Base-by-base conservation (phyloP, 2,113 vertebrate genomes). In the Corythornis vintsioides region DNA sequence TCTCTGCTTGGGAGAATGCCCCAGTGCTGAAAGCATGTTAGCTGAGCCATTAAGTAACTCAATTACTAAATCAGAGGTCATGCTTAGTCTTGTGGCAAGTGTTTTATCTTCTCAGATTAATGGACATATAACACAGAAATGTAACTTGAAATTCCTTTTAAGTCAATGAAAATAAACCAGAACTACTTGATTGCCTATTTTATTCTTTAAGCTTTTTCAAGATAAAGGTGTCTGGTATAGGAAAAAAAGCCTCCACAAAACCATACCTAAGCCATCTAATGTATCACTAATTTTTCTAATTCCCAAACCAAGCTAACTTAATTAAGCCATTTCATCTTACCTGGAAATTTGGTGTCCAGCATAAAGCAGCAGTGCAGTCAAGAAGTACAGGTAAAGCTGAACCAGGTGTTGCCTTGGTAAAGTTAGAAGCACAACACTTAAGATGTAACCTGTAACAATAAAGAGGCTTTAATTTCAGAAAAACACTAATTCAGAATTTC, bases 291-390 rank as follows among this genome's bases (percentile, higher is more conserved):
- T 33, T 80, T 66, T 73, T 56, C 10, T 33, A 55, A 80, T 71
- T 76, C 57, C 26, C 52, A 89, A 80, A 60, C 15, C 38, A 87
- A 88, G 29, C 9, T 56, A 65, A 33, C 16, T 61, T 74, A 74
- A 59, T 16, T 10, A 64, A 91, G 24, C 25, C 16, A 47, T 56
- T 80, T 78, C 57, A 76, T 75, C 97, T 97, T 97, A 99, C 99
- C 99, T 99, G 94, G 99, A 99, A 88, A 99, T 98, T 97, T 99
- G 99, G 97, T 99, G 99, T 89, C 99, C 99, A 91, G 99, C 98
- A 93, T 99, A 99, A 80, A 99, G 98, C 92, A 99, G 98, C 79
- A 99, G 87, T 59, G 99, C 99, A 33, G 99, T 99, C 80, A 99
- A 96, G 86, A 99, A 98, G 67, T 99, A 99, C 43, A 99, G 96